Base-by-base conservation (phyloP, 1,140 invertebrate genomes). In the Hestina assimilis region DNA sequence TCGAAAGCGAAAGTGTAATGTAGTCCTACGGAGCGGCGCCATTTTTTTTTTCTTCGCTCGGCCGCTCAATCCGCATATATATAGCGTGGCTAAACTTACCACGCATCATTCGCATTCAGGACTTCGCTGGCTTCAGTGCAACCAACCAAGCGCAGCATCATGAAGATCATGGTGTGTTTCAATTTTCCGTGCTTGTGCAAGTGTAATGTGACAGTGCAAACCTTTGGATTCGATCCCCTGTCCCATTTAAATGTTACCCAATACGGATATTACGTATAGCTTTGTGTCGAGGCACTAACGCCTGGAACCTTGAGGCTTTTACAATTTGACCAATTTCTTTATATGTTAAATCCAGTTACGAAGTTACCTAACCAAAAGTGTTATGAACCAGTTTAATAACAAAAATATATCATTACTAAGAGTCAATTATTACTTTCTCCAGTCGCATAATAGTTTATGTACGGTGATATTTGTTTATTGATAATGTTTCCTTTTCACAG, bases 21-120 rank as follows among this genome's bases (percentile, higher is more conserved):
- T 79, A 74, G 83, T 82, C 82, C 84, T 85, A 81, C 73, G 59
- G 68, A 69, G 66, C 57, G 71, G 46, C 67, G 73, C 65, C 67
- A 69, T 76, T 77, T 84, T 83, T 81, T n/a, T 85, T 86, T 83
- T 83, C 65, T 77, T 85, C 81, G 79, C 72, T 84, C 80, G 70
- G 79, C 74, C 81, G 82, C 79, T 80, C 78, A 68, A 77, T 70
- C 70, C 60, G 73, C 70, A 83, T 88, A 85, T 85, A 83, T 89
- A 89, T 88, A 87, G 76, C 83, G 75, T 81, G 71, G 79, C 66
- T 62, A 69, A 60, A 45, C 69, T 58, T 56, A 77, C 57, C 80
- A 82, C 75, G 79, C 86, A 89, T 88, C 86, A 89, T 87, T 89
- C 87, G 79, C 86, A 86, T 87, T 89, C 86, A 86, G 83, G 81